Evolutionary conservation across 2,113 vertebrate genomes (phyloP), one percentile per base, ranked within the genome.

Genomic region (Pterocles orientalis): DNA sequence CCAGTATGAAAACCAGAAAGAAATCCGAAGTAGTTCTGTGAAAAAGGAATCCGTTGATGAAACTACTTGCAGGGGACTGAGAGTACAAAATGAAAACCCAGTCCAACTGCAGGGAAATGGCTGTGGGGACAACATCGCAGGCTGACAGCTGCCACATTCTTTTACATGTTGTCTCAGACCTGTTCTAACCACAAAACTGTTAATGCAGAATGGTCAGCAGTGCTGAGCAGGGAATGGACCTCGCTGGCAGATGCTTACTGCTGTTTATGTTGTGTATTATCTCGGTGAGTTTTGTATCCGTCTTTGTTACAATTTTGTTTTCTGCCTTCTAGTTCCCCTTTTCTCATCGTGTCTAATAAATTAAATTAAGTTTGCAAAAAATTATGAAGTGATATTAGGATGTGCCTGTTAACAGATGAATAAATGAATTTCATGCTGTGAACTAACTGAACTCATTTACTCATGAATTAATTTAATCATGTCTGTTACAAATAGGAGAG

Each of bases 391-490:
- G 45, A 43, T 73, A n/a, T 41, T 50, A 86, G 86, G 71, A 86
- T 73, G 57, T 82, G 71, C 47, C 69, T 84, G 77, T 89, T 92
- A 92, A 58, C 36, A 41, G 71, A 68, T 72, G 60, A 69, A 65
- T 86, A 68, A 90, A 93, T 81, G 25, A 95, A 88, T 90, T 90
- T 26, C 72, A 26, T 0, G 2, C 91, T 10, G 8, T 78, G 91
- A 95, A 75, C 80, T 86, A 83, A 81, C 56, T 78, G 94, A 95
- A 81, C 88, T 94, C 77, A 83, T 88, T 92, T 88, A 60, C 76
- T 91, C 81, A 88, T 86, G 47, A 91, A 94, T 96, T 95, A 93
- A 86, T 92, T 95, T 76, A 64, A 62, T 94, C 56, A 26, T 47
- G 64, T 47, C 76, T 92, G 33, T 58, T 86, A 24, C 9, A 51